Evolutionary conservation across 2,797 vertebrate species (phyloP), one percentile per base, ranked within the genome.

Genomic region (Brotula barbata): DNA sequence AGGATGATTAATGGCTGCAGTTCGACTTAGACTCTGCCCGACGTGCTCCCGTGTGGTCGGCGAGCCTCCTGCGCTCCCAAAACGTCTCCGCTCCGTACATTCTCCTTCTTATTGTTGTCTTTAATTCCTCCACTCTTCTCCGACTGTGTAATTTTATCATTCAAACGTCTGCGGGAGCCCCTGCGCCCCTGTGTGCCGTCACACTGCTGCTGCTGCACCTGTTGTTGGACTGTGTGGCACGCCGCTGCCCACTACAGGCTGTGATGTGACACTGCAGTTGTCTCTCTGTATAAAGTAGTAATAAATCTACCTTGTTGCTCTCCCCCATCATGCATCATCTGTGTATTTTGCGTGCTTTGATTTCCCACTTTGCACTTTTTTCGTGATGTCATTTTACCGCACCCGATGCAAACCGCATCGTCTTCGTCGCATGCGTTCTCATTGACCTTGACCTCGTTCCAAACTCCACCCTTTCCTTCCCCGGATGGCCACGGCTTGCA

Each of bases 201-300:
- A 28, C 25, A 4, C 25, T n/a, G n/a, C 25, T 4, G 2, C 57
- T 66, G 64, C 51, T 58, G 31, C 19, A 37, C 34, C 31, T 17
- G 19, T 16, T 22, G 45, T 36, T 15, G 31, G 58, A 36, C 57
- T 81, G 62, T 65, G 15, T 57, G 62, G 83, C 80, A 36, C 87
- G 76, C 66, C 62, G 68, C 82, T 85, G 77, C 89, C 88, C 79
- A 88, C 90, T 72, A 47, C 76, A 87, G 90, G 86, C 59, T 54
- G 33, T 70, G 15, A 31, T 13, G 13, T 11, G 48, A 44, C 71
- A 87, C 72, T 87, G 68, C 88, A 88, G 53, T 2, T 28, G 25
- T 28, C 4, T 28, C 4, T 28, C 25, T 28, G 25, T 28, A 28
- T 28, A 8, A 25, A 49, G 51, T 56, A 48, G 56, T 75, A 82